Conservation (phyloP, 2,888 invertebrate species). For the Teinopalpus imperialis region DNA sequence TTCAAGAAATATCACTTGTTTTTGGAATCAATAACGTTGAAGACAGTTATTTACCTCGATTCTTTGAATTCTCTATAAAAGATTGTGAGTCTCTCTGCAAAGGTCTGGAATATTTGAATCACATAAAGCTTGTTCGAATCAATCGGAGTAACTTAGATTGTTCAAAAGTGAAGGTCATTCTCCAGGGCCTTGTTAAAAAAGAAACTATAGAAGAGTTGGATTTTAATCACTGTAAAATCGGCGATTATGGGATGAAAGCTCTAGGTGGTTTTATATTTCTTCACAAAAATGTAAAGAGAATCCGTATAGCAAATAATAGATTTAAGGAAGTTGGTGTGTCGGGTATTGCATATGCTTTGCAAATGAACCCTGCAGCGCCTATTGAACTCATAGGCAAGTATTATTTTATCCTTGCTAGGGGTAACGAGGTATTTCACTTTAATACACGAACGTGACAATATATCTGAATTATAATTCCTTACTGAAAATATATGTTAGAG, state of each 20-base stretch:
- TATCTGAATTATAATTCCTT: no score
- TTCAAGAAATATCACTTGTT: slow-evolving; percentile 74
- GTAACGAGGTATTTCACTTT: no score
- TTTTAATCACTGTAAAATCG: slow-evolving; percentile 85
- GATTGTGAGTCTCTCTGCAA: slow-evolving; percentile 82
- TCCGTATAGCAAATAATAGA: slow-evolving; percentile 80
- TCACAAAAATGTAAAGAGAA: slow-evolving; percentile 68
- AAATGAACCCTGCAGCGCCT: slow-evolving; percentile 73
- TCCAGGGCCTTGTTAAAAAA: slow-evolving; percentile 76
- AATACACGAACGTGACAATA: no score
- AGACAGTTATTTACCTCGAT: slow-evolving; percentile 79
- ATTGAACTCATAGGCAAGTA: slow-evolving; percentile 64
- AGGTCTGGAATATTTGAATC: slow-evolving; percentile 67
- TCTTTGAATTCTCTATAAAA: slow-evolving; percentile 82
- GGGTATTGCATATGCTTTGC: slow-evolving; percentile 77
- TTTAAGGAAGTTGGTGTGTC: slow-evolving; percentile 79
- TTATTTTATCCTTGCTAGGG: no score
- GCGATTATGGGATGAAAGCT: slow-evolving; percentile 83
- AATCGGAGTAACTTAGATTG: slow-evolving; percentile 84
- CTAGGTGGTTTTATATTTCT: slow-evolving; percentile 79
- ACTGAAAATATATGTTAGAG: no score
- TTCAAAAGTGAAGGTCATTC: slow-evolving; percentile 79
- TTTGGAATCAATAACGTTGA: slow-evolving; percentile 69
- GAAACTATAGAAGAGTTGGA: slow-evolving; percentile 81
- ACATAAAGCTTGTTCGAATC: slow-evolving; percentile 77